Base-by-base conservation (phyloP, 2,797 vertebrate genomes). In the Hafferia zeledoni region DNA sequence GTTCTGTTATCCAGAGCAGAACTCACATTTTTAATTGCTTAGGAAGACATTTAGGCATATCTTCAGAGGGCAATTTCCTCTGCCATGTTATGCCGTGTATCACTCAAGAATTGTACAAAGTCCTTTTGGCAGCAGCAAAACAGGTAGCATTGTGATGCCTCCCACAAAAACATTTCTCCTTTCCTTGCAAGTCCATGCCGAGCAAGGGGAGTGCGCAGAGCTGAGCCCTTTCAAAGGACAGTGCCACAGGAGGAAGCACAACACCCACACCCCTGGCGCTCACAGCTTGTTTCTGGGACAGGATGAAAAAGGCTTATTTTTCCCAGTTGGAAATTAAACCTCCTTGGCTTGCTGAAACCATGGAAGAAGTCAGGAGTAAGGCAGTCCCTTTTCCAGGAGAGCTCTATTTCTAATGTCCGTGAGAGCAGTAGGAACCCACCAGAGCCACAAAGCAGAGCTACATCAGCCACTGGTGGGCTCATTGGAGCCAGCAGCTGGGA, bases 341-440 rank as follows among this genome's bases (percentile, higher is more conserved):
- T 13, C 79, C 70, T 90, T 49, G 19, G 89, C 83, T 67, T 79
- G 33, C 52, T 7, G 20, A 93, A 94, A 80, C 71, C 61, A n/a
- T 13, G 4, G 77, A 95, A 88, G 79, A 87, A 44, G 16, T 88
- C 76, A 87, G 89, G 79, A 92, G 68, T 69, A 83, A 83, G 68
- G 47, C 68, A 95, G 87, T 70, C 77, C 89, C 89, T 95, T 90
- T 93, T 94, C 95, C 86, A 91, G 57, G 67, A 94, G 87, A 92
- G 69, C 59, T 92, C 83, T 90, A 83, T 63, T 91, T 87, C 86
- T 94, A 74, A 83, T 4, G 3, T 25, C 8, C 71, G 80, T 49
- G 77, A 93, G 95, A 96, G 91, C 87, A 90, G 89, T 61, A 86
- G 64, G 84, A 91, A 84, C 55, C 61, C 60, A 91, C 80, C 53